These are phyloP conservation scores for Diorhabda elongata DNA, from an alignment of 1,140 invertebrate genomes.

Conservation along the genomic window DNA sequence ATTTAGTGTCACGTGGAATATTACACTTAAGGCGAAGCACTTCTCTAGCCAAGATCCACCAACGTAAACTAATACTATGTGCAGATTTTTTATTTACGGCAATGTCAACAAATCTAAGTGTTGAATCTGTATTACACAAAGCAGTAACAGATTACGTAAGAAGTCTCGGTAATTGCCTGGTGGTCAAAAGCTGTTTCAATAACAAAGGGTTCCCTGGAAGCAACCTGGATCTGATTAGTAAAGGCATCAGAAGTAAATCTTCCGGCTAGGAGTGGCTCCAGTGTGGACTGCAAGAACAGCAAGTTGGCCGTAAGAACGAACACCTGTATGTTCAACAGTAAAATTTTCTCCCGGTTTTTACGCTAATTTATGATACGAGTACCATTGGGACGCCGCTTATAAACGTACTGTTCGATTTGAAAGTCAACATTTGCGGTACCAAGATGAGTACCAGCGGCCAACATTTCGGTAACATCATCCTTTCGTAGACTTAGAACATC, in stretches of 20 bases:
- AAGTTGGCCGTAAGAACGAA: constrained; percentile 90
- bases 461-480: constrained; percentile 97
- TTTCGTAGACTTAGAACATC: constrained; percentile 80
- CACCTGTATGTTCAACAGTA: constrained; percentile 93
- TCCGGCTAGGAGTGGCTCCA: constrained; percentile 95
- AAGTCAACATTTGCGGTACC: constrained; percentile 93
- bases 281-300: constrained; percentile 98
- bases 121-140: constrained; percentile 93
- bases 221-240: constrained; percentile 71
- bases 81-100: constrained; percentile 96
- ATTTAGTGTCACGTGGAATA: neutral
- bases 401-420: constrained; percentile 77
- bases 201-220: constrained; percentile 97
- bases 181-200: constrained; percentile 95
- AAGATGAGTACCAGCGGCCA: constrained; percentile 89
- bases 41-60: constrained; percentile 97
- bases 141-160: constrained; percentile 99
- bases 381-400: constrained; percentile 91
- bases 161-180: constrained; percentile 97
- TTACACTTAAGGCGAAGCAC: constrained; percentile 63
- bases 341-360: constrained; percentile 98
- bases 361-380: constrained; percentile 93
- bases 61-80: constrained; percentile 97
- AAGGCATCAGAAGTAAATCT: constrained; percentile 90
- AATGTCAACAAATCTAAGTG: constrained; percentile 95